Evolutionary conservation across 2,113 vertebrate genomes (phyloP).

Genomic region (Apodemus speciosus): DNA sequence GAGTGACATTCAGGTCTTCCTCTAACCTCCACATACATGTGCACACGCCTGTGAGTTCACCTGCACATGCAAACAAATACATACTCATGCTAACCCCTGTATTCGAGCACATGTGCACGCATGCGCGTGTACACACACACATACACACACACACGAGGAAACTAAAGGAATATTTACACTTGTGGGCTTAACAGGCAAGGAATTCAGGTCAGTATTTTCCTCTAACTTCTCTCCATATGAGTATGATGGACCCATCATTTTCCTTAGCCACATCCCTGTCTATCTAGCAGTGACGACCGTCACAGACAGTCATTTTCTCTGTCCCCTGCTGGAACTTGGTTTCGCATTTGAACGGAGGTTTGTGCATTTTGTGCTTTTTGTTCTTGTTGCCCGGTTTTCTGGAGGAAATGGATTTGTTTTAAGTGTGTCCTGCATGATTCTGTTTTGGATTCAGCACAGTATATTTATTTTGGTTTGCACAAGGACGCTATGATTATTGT

Average conservation of each 20-base stretch:
- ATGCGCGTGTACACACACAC: not conserved
- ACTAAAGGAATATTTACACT: constrained; percentile 13
- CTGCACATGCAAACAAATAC: not conserved
- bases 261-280: not conserved
- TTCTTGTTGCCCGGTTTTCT: not conserved
- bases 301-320: not conserved
- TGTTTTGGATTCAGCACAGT: not conserved
- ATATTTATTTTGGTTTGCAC: not conserved
- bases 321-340: not conserved
- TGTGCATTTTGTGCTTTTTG: not conserved
- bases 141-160: not conserved
- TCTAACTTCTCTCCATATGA: not conserved
- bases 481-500: not conserved
- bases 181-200: not conserved
- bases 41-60: not conserved
- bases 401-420: not conserved
- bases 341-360: not conserved
- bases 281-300: not conserved
- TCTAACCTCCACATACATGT: not conserved
- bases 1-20: not conserved
- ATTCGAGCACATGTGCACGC: not conserved
- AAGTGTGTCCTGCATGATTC: constrained; percentile 3
- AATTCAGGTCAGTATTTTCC: not conserved
- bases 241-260: not conserved
- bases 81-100: not conserved